Percentiles rank a stretch among this genome's conserved stretches.
These are phyloP conservation scores for Dryobates pubescens DNA, from an alignment of 2,797 vertebrate species.

Conservation along the genomic window DNA sequence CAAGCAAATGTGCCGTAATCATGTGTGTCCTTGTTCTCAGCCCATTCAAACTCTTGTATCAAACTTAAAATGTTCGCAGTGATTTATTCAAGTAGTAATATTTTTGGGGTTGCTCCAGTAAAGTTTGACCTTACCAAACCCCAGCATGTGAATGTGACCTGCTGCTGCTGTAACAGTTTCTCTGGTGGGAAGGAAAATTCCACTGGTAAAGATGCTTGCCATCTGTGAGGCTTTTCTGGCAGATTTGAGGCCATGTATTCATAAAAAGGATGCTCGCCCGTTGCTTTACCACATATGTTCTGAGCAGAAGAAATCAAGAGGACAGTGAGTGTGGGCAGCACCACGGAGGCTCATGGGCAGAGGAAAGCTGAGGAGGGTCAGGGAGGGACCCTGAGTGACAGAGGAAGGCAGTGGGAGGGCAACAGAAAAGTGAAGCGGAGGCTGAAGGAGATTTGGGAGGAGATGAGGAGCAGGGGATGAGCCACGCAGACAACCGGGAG, in stretches of 20 bases:
- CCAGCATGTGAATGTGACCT: rapidly evolving
- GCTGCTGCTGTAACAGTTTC: not conserved
- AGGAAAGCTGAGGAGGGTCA: not conserved
- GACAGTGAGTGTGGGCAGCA: not conserved
- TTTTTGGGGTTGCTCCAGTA: not conserved
- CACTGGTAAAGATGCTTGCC: rapidly evolving
- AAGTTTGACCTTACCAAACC: not conserved
- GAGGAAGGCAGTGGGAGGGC: not conserved
- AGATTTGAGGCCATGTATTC: not conserved
- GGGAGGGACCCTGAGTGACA: not conserved
- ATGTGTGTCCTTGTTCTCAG: rapidly evolving
- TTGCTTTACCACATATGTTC: rapidly evolving
- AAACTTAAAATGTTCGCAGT: rapidly evolving
- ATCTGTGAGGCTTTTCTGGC: not conserved
- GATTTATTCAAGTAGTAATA: not conserved
- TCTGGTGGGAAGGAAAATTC: not conserved
- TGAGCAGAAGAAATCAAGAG: not conserved
- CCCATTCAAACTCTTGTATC: rapidly evolving
- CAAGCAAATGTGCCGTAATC: not conserved
- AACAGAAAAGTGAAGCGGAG: no score
- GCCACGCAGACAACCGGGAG: rapidly evolving
- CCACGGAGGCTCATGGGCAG: not conserved
- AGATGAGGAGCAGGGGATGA: rapidly evolving
- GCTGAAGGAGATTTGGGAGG: not conserved
- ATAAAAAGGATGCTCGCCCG: no score